Percentiles rank a stretch among this genome's conserved stretches.
phyloP scores from a whole-genome alignment of 2,797 vertebrate species.

The Rhinatrema bivittatum region DNA sequence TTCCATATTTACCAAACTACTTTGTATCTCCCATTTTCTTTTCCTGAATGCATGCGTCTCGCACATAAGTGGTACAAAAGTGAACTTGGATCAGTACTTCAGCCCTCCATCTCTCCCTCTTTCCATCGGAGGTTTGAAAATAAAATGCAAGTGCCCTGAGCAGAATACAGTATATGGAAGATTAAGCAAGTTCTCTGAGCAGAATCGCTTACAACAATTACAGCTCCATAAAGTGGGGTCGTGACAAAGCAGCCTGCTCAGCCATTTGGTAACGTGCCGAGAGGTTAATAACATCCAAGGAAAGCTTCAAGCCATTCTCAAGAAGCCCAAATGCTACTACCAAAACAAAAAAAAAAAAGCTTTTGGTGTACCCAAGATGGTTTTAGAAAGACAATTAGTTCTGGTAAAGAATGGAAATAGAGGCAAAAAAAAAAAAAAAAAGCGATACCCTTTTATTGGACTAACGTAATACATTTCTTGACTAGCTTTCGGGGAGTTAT shows the following conservation, averaged over 20 bases:
- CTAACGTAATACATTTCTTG: no score
- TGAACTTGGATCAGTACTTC: constrained; percentile 37
- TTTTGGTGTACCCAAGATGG: constrained; percentile 67
- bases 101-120: constrained; percentile 35
- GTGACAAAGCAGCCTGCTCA: constrained; percentile 41
- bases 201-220: constrained; percentile 46
- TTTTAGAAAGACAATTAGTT: constrained; percentile 52
- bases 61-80: constrained; percentile 42
- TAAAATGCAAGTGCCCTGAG: constrained; percentile 67
- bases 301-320: no score
- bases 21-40: constrained; percentile 16
- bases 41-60: constrained; percentile 29
- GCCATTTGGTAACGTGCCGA: constrained; percentile 38
- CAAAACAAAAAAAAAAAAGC: no score
- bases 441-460: no score
- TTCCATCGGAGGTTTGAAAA: constrained; percentile 49
- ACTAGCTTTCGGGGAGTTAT: no score
- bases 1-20: constrained; percentile 35
- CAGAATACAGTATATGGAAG: constrained; percentile 70
- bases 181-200: constrained; percentile 64
- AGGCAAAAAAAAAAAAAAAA: no score
- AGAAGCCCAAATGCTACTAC: no score
- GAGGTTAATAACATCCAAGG: constrained; percentile 43
- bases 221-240: constrained; percentile 52
- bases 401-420: no score